These are phyloP conservation scores for Crenuchus spilurus DNA, from an alignment of 2,797 vertebrate species.

Conservation along the genomic window DNA sequence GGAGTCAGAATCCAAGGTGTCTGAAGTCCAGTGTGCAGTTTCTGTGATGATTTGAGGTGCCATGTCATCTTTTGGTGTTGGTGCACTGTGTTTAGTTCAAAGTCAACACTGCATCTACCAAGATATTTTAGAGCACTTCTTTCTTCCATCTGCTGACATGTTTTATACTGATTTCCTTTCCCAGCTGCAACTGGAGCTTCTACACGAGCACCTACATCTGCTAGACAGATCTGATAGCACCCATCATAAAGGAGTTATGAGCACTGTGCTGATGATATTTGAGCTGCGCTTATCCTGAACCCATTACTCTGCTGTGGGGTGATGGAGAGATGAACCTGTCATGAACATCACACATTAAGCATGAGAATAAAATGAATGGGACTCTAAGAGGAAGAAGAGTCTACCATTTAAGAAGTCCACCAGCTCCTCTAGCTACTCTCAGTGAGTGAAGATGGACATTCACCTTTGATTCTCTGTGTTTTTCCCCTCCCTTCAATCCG, in stretches of 20 bases:
- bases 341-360: conserved; percentile 30
- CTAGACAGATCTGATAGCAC: background rate
- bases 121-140: no score
- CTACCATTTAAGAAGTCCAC: conserved; percentile 22
- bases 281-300: no score
- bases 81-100: no score
- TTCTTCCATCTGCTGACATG: no score
- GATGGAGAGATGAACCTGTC: background rate
- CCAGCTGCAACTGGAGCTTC: no score
- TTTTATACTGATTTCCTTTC: no score
- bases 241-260: background rate
- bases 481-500: conserved; percentile 2
- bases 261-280: background rate
- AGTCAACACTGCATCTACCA: no score
- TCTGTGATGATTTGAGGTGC: no score
- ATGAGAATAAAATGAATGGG: background rate
- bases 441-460: conserved; percentile 34
- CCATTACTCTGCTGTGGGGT: background rate
- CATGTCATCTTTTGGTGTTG: no score
- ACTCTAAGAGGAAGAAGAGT: background rate
- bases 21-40: no score
- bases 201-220: no score
- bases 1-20: no score
- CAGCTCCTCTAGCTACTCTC: background rate
- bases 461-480: conserved; percentile 30